Conservation (phyloP, 2,797 vertebrate genomes). For the Sebastolobus alascanus region DNA sequence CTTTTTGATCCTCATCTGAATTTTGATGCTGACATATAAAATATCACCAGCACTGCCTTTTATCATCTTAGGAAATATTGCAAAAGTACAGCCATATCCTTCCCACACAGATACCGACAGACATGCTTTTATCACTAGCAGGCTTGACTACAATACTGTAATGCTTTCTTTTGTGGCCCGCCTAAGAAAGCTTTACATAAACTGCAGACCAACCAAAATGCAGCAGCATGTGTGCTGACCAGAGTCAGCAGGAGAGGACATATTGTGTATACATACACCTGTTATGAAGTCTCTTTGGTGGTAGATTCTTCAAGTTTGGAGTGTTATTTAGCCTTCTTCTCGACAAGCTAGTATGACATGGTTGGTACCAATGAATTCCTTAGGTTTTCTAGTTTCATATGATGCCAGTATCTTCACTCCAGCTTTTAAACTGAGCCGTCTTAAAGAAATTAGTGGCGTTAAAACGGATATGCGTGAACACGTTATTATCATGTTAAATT, state of each 20-base stretch:
- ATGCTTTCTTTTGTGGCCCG: constrained; percentile 27
- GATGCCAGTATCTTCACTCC: too few relatives aligned
- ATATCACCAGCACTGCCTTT: constrained; percentile 21
- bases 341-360: too few relatives aligned
- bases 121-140: constrained; percentile 15
- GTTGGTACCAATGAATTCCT: too few relatives aligned
- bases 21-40: constrained; percentile 10
- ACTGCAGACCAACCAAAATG: constrained; percentile 21
- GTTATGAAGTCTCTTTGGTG: background rate
- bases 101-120: constrained; percentile 5
- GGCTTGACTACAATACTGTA: background rate
- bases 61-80: constrained; percentile 21
- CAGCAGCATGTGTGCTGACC: constrained; percentile 29
- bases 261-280: background rate
- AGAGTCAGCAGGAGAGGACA: constrained; percentile 1
- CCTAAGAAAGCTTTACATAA: constrained; percentile 23
- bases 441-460: too few relatives aligned
- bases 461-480: too few relatives aligned
- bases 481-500: too few relatives aligned
- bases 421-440: too few relatives aligned
- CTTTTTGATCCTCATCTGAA: constrained; percentile 34
- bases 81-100: constrained; percentile 18
- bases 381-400: too few relatives aligned
- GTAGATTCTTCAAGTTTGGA: background rate
- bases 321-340: too few relatives aligned